Base-by-base conservation (phyloP, 2,888 invertebrate species). In the Chloroclystis v-ata region DNA sequence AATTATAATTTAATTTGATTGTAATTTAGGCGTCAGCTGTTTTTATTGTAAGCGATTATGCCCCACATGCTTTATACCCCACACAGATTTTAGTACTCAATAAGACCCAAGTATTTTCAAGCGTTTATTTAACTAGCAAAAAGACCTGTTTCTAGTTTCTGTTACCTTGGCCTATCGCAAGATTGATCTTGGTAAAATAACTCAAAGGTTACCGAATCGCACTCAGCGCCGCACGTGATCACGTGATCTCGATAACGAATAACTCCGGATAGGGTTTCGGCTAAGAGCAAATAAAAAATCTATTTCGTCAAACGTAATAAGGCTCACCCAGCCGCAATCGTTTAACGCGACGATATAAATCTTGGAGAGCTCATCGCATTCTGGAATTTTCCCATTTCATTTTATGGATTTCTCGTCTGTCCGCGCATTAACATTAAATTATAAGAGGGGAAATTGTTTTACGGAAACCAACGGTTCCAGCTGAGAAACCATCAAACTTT, bases 381-480 rank as follows among this genome's bases (percentile, higher is more conserved):
- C 68, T 63, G 78, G 79, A 82, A 84, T 82, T 83, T 75, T 71
- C 82, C 49, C 76, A 84, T 85, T 85, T 80, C 69, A 75, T 79
- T 85, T 85, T 81, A 85, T 81, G 81, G 81, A 81, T 81, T 77
- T 78, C 73, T 64, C 74, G 72, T 75, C 77, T 78, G 77, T 78
- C 78, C 77, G 75, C 73, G 72, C 78, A 81, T 84, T 81, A 79
- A 82, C 75, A 79, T 82, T 82, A 81, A 84, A 84, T 83, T 81
- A 81, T 78, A 78, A 79, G 69, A 68, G 75, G 75, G 72, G 71
- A 72, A 76, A 75, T 62, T 54, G 51, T 51, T 58, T 57, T 43
- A 28, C 45, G 49, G 40, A 37, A 57, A 50, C 69, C 59, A 49
- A 60, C 59, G 24, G 38, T 16, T 49, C 29, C 53, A 33, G 43